These are phyloP conservation scores for Diaprepes abbreviatus DNA, from an alignment of 2,888 invertebrate species.

Conservation along the genomic window DNA sequence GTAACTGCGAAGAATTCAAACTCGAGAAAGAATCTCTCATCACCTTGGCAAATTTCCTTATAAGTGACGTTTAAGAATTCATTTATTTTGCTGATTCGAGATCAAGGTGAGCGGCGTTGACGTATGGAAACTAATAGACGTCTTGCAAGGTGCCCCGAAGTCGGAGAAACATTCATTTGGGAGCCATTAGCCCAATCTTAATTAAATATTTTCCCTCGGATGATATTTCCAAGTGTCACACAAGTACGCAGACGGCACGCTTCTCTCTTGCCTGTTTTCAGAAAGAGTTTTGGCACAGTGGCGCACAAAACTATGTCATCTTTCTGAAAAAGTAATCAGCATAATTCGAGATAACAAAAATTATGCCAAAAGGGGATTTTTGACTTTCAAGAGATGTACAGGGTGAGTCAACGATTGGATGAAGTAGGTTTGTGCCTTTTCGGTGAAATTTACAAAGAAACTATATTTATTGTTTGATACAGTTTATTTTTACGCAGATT, in stretches of 20 bases:
- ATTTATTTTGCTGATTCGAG: conserved; percentile 49
- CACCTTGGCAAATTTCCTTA: conserved; percentile 32
- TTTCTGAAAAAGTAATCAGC: too few species aligned
- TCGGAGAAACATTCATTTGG: conserved; percentile 58
- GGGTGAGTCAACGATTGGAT: too few species aligned
- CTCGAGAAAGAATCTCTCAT: conserved; percentile 30
- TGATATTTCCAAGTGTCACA: conserved; percentile 69
- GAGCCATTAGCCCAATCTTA: conserved; percentile 66
- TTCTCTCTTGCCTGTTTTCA: conserved; percentile 19
- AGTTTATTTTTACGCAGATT: too few species aligned
- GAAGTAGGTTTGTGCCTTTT: too few species aligned
- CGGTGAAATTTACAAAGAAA: too few species aligned
- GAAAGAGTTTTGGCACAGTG: conserved; percentile 21
- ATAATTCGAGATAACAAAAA: too few species aligned
- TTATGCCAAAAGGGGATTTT: too few species aligned
- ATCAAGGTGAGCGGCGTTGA: conserved; percentile 48
- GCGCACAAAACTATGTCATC: conserved; percentile 8
- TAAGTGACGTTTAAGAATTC: conserved; percentile 47
- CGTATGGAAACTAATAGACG: conserved; percentile 60
- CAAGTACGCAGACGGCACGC: conserved; percentile 64
- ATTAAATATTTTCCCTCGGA: conserved; percentile 68
- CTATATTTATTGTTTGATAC: too few species aligned
- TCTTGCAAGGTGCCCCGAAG: conserved; percentile 55
- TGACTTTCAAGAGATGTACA: too few species aligned
- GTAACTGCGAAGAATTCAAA: conserved; percentile 15